phyloP scores from a whole-genome alignment of 1,140 invertebrate species.

The Drosophila ambigua region DNA sequence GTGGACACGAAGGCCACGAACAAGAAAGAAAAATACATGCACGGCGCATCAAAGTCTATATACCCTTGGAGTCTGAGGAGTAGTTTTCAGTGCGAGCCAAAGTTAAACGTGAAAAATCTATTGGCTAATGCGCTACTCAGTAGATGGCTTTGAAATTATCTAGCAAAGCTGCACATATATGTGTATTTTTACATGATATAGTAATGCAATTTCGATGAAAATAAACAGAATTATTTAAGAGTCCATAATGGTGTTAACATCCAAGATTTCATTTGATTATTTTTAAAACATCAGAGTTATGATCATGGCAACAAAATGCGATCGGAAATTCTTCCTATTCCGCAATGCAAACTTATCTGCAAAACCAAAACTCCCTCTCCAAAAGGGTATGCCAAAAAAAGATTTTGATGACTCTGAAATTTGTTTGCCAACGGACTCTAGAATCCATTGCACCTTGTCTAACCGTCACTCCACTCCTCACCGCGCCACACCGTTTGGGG shows the following conservation, averaged over 20 bases:
- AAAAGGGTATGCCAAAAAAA: slow-evolving; percentile 25
- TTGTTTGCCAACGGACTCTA: slow-evolving; percentile 52
- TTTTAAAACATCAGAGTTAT: no score
- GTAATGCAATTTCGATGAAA: no score
- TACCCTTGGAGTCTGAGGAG: neutral
- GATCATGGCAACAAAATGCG: no score
- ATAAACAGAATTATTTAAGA: neutral
- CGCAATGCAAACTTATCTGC: no score
- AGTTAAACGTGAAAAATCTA: slow-evolving; percentile 1
- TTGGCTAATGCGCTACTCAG: no score
- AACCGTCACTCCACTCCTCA: slow-evolving; percentile 3
- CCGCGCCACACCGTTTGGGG: slow-evolving; percentile 15
- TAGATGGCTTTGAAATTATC: no score
- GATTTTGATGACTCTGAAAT: slow-evolving; percentile 48
- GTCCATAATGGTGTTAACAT: no score
- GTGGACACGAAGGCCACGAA: slow-evolving; percentile 63
- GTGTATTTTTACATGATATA: neutral
- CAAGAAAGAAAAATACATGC: slow-evolving; percentile 1
- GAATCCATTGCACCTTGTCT: slow-evolving; percentile 25
- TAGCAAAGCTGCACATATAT: neutral
- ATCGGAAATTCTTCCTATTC: no score
- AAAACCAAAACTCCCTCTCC: no score
- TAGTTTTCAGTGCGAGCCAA: no score
- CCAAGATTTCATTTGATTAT: no score
- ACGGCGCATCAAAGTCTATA: neutral